Conservation (phyloP, 1,140 invertebrate species). For the Conopomorpha cramerella region DNA sequence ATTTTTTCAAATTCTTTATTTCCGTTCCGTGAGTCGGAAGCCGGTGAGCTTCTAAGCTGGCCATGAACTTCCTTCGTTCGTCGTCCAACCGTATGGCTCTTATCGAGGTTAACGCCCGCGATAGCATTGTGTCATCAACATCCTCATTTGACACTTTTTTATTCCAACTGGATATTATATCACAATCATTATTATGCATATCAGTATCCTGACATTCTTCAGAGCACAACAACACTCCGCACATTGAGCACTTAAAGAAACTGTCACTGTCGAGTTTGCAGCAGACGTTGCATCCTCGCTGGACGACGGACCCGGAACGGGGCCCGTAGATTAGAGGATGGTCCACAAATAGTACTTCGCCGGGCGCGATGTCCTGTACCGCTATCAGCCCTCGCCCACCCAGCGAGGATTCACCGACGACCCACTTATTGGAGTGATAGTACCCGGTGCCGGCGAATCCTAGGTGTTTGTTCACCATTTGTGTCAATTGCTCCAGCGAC, state of each 20-base stretch:
- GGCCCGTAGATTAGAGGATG: constrained; percentile 69
- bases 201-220: constrained; percentile 57
- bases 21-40: constrained; percentile 61
- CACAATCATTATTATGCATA: constrained; percentile 64
- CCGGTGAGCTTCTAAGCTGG: constrained; percentile 61
- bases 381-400: constrained; percentile 72
- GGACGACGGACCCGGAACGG: constrained; percentile 41
- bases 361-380: constrained; percentile 62
- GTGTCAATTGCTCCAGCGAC: constrained; percentile 48
- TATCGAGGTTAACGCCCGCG: constrained; percentile 63
- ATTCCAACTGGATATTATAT: constrained; percentile 57
- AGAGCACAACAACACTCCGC: constrained; percentile 65
- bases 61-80: constrained; percentile 58
- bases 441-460: constrained; percentile 18
- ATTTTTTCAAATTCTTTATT: constrained; percentile 64
- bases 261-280: constrained; percentile 48
- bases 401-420: constrained; percentile 56
- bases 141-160: constrained; percentile 53
- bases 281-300: constrained; percentile 62
- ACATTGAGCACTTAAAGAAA: constrained; percentile 60
- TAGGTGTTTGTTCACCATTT: constrained; percentile 42
- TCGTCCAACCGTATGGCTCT: constrained; percentile 62
- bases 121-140: constrained; percentile 52
- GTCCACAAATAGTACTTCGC: constrained; percentile 72
- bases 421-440: constrained; percentile 36